phyloP scores from a whole-genome alignment of 2,797 vertebrate species.

The Apogon hyalosoma region DNA sequence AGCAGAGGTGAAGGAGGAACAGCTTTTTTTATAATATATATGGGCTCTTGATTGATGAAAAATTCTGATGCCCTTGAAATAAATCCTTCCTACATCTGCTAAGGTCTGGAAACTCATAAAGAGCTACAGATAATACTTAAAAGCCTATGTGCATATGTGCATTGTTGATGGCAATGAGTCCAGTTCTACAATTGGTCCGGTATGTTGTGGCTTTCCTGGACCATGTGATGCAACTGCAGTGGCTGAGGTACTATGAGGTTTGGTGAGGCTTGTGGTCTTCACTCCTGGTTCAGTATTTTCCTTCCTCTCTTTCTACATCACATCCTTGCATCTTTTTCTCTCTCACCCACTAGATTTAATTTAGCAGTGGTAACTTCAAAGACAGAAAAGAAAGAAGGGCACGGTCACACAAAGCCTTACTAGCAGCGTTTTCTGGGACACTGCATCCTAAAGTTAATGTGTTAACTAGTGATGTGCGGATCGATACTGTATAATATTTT shows the following conservation, averaged over 20 bases:
- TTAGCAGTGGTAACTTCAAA: constrained; percentile 2
- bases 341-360: constrained; percentile 9
- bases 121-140: constrained; percentile 15
- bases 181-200: constrained; percentile 25
- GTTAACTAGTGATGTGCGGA: background rate
- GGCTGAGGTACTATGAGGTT: constrained; percentile 61
- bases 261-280: constrained; percentile 36
- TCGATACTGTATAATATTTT: too few relatives aligned
- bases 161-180: constrained; percentile 3
- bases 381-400: constrained; percentile 22
- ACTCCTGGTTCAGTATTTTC: constrained; percentile 16
- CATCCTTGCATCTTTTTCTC: background rate
- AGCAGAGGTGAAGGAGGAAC: constrained; percentile 34
- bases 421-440: constrained; percentile 14
- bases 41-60: constrained; percentile 16
- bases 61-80: constrained; percentile 7
- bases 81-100: constrained; percentile 13
- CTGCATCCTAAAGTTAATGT: background rate
- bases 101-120: background rate
- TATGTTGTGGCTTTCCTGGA: constrained; percentile 9
- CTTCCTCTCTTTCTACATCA: background rate
- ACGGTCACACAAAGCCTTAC: constrained; percentile 48
- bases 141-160: constrained; percentile 12
- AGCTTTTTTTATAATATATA: constrained; percentile 15
- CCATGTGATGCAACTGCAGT: constrained; percentile 17